phyloP scores from a whole-genome alignment of 2,888 invertebrate species.

The Cerceris ruficornis region DNA sequence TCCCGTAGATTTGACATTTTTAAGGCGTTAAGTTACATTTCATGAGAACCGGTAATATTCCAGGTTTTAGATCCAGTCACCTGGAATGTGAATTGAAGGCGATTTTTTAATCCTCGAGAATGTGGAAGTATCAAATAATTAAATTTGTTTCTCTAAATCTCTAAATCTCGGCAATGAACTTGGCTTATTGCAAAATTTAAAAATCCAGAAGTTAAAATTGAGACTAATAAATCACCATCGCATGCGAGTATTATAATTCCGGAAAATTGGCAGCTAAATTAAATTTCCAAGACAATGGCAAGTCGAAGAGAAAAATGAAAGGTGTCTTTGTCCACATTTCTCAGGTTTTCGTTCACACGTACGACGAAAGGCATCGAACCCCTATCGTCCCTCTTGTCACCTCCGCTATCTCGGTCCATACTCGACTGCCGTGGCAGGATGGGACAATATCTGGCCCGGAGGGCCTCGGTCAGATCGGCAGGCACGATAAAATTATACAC shows the following conservation, averaged over 20 bases:
- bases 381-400: conserved; percentile 29
- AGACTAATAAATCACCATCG: too few species aligned
- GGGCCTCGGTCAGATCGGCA: conserved; percentile 76
- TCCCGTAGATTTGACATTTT: background rate
- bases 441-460: conserved; percentile 74
- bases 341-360: background rate
- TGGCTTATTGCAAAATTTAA: too few species aligned
- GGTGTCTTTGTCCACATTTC: conserved; percentile 36
- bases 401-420: conserved; percentile 26
- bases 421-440: conserved; percentile 33
- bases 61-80: too few species aligned
- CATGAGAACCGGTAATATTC: background rate
- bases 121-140: too few species aligned
- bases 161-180: too few species aligned
- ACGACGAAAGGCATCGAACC: conserved; percentile 22
- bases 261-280: too few species aligned
- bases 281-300: too few species aligned
- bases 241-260: too few species aligned
- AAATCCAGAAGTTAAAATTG: too few species aligned
- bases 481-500: conserved; percentile 79
- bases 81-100: too few species aligned
- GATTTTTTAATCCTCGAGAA: too few species aligned
- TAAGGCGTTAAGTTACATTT: background rate
- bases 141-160: too few species aligned
- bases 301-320: conserved; percentile 26